Evolutionary conservation across 2,888 invertebrate species (phyloP).

Genomic region (Troides oblongomaculatus): DNA sequence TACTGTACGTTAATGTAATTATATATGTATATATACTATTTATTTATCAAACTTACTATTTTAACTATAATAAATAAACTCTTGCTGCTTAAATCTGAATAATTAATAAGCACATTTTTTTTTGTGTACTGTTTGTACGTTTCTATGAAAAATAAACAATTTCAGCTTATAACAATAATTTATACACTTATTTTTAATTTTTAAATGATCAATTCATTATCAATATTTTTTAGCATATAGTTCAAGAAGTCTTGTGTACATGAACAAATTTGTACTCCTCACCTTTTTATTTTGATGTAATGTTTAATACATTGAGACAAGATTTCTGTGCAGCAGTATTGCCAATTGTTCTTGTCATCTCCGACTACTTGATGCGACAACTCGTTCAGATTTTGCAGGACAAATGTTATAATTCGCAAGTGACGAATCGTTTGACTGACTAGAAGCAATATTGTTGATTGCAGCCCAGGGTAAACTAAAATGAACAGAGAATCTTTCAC

Average conservation of each 20-base stretch:
- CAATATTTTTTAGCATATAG: too few relatives aligned
- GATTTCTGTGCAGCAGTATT: slow-evolving; percentile 47
- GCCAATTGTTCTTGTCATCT: slow-evolving; percentile 46
- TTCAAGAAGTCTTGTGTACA: neutral
- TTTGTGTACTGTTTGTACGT: too few relatives aligned
- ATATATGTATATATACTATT: too few relatives aligned
- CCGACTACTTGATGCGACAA: slow-evolving; percentile 49
- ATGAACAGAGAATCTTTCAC: slow-evolving; percentile 12
- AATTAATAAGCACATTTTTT: too few relatives aligned
- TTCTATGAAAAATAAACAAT: too few relatives aligned
- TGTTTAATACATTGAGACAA: slow-evolving; percentile 60
- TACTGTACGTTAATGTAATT: too few relatives aligned
- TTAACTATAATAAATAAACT: too few relatives aligned
- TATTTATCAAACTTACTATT: too few relatives aligned
- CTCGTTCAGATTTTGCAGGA: slow-evolving; percentile 55
- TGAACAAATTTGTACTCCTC: slow-evolving; percentile 16
- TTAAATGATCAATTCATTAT: too few relatives aligned
- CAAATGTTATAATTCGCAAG: slow-evolving; percentile 53
- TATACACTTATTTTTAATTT: too few relatives aligned
- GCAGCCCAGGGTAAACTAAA: slow-evolving; percentile 65
- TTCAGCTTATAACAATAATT: too few relatives aligned
- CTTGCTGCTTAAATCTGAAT: too few relatives aligned
- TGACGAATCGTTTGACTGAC: slow-evolving; percentile 65
- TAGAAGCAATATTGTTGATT: slow-evolving; percentile 61
- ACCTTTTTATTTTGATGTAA: slow-evolving; percentile 63